phyloP scores from a whole-genome alignment of 2,797 vertebrate genomes.

The Clarias laeviceps region DNA sequence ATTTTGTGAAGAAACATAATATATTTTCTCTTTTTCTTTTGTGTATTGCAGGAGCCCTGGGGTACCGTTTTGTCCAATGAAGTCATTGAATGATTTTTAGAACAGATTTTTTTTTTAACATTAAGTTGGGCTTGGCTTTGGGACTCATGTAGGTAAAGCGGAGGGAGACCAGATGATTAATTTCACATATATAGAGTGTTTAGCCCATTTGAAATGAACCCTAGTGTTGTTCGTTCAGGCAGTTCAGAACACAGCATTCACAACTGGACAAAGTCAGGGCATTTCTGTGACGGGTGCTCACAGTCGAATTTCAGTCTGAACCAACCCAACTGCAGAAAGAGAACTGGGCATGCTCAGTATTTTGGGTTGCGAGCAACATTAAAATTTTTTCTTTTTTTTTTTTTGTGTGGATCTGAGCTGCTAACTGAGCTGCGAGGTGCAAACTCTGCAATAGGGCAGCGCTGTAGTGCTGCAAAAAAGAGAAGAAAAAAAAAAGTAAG shows the following conservation, averaged over 20 bases:
- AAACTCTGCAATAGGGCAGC: conserved; percentile 5
- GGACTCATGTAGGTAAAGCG: conserved; percentile 67
- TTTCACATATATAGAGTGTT: background rate
- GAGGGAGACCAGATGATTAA: conserved; percentile 47
- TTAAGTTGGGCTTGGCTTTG: conserved; percentile 75
- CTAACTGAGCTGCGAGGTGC: background rate
- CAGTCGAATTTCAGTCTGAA: background rate
- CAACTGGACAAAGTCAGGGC: background rate
- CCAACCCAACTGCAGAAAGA: background rate
- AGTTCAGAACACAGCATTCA: background rate
- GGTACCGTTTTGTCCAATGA: conserved; percentile 72
- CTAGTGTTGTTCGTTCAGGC: background rate
- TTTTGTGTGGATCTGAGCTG: background rate
- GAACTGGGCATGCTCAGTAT: background rate
- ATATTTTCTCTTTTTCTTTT: conserved; percentile 77
- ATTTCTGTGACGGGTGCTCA: background rate
- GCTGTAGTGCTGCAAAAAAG: background rate
- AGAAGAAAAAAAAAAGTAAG: background rate
- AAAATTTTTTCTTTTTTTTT: background rate
- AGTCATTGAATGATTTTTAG: conserved; percentile 68
- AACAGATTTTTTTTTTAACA: background rate
- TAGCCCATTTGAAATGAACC: background rate
- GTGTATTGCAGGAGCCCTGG: conserved; percentile 84
- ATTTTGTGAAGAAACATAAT: conserved; percentile 79
- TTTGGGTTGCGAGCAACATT: background rate